Evolutionary conservation across 2,113 vertebrate genomes (phyloP), one percentile per base, ranked within the genome.

Genomic region (human (Homo sapiens)): DNA sequence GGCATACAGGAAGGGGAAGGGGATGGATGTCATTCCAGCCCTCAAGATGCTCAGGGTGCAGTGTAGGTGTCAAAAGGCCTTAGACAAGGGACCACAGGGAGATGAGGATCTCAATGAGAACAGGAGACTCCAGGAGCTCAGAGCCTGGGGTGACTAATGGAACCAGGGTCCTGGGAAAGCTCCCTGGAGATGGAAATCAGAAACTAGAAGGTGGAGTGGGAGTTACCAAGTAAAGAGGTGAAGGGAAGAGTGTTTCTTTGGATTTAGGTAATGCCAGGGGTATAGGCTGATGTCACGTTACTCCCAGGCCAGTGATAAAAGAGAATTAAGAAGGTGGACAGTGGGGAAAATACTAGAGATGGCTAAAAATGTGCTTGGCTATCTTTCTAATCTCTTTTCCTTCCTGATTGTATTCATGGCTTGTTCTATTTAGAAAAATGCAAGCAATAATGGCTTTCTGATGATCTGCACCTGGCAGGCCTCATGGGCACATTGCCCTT

Each of bases 81-180:
- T 20, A 25, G 43, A 20, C 12, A 27, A 2, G 4, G 35, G 43
- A 6, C 55, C 43, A 40, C 14, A 45, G 10, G 6, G 18, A 14
- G 2, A 9, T 35, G 16, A 48, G 10, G 1, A 1, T 81, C 6
- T 48, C 18, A 2, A 2, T 40, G 64, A 38, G 22, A 50, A 66
- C 5, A 14, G 52, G 48, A 43, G 14, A 52, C 12, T 1, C 45
- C 20, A 38, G 12, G 40, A 48, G 6, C 17, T 48, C 10, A 20
- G 1, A 20, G 30, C 1, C 57, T 16, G n/a, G 40, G 5, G 1
- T 35, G 8, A 22, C 32, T 48, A 2, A 16, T 57, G 6, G 38
- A 48, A 5, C 27, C 2, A 1, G 35, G 6, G 12, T 10, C 40
- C 57, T 35, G 5, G 4, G 6, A 17, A 35, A 70, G 43, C 23